Base-by-base conservation (phyloP, 2,888 invertebrate genomes). In the Carpatolechia fugitivella region DNA sequence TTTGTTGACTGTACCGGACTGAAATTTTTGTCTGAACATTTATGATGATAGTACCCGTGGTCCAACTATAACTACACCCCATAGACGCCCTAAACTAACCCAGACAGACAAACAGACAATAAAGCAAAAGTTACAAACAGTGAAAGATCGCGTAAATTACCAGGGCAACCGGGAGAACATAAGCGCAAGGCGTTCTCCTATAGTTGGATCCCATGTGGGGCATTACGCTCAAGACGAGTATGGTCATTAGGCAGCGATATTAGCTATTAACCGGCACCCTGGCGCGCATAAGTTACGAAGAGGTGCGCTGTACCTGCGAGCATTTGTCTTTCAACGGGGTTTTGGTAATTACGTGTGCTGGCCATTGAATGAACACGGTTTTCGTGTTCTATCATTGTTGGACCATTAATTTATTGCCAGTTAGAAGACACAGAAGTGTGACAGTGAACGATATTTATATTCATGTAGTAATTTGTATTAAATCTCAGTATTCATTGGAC, bases 161-260 rank as follows among this genome's bases (percentile, higher is more conserved):
- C 61, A 64, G 63, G 47, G 57, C 60, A 56, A 70, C 69, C 63
- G 59, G 64, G 69, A 59, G 62, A 69, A 63, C 74, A 75, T 72
- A 68, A 67, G 65, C 68, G 68, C 70, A 68, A 70, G 68, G 72
- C 67, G 73, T 70, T 67, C 66, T 44, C 40, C 18, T 24, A 70
- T 63, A 70, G 73, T 76, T 73, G 65, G 68, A 64, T 75, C 79
- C 85, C 88, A 79, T 74, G 86, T 75, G 87, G 81, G 78, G 76
- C 85, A 85, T 87, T 86, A 85, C 80, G 78, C 70, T 72, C 78
- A 80, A 86, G 85, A 86, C 82, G 85, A 80, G 80, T 78, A 78
- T 81, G 87, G 89, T 89, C 90, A 90, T 90, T 90, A 90, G 85
- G 78, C 84, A 75, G 76, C 85, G 83, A 85, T 90, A 90, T 90